Conservation (phyloP, 2,888 invertebrate genomes). For the Piscicola geometra region DNA sequence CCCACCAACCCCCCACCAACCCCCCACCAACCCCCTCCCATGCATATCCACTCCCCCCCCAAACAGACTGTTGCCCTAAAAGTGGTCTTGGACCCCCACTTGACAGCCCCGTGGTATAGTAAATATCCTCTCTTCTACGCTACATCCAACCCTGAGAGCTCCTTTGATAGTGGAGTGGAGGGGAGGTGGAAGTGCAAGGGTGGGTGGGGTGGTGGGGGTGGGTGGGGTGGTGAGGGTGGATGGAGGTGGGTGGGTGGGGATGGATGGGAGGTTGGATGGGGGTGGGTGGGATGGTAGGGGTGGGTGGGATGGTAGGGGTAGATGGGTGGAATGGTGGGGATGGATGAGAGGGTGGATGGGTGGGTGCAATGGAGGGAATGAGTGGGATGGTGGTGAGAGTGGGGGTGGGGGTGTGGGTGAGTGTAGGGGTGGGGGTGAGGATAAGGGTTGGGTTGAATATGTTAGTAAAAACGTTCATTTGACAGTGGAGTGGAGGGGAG, state of each 20-base stretch:
- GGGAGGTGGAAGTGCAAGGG: constrained; percentile 12
- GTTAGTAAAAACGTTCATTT: constrained; percentile 68
- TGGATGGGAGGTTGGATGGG: constrained; percentile 50
- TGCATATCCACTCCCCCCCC: no score
- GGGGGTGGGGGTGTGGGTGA: constrained; percentile 45
- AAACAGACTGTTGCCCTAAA: background rate
- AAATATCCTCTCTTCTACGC: background rate
- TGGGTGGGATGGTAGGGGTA: constrained; percentile 64
- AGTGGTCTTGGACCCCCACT: background rate
- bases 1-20: no score
- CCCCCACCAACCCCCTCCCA: no score
- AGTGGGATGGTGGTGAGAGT: constrained; percentile 39
- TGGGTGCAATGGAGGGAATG: no score
- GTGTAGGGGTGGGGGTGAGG: constrained; percentile 48
- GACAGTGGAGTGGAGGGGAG: constrained; percentile 72
- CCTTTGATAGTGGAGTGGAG: background rate
- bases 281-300: constrained; percentile 65
- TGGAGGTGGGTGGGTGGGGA: constrained; percentile 43
- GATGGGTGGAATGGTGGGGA: constrained; percentile 38
- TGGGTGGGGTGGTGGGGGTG: constrained; percentile 41
- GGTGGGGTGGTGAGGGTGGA: constrained; percentile 57
- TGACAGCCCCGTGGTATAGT: background rate
- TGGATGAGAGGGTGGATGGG: no score
- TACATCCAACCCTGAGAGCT: background rate
- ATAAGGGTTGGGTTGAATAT: constrained; percentile 47